Base-by-base conservation (phyloP, 2,888 invertebrate genomes). In the Metallyticus violacea region DNA sequence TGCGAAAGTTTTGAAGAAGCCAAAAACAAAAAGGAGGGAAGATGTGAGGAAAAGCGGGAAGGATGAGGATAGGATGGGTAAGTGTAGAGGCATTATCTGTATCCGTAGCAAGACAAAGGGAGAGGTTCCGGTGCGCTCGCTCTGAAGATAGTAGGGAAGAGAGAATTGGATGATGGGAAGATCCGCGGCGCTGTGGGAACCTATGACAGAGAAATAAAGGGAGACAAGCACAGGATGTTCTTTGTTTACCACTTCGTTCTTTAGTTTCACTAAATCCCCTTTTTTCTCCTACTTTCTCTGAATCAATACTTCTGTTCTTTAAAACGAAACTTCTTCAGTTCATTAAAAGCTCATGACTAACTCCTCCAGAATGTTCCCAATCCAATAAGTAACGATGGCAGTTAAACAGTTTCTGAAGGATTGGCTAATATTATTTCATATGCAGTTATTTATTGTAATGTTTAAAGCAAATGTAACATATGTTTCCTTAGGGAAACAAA, bases 91-190 rank as follows among this genome's bases (percentile, higher is more conserved):
- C 15, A 30, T 86, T 81, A 86, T 86, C 81, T 81, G 86, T 77
- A 86, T 85, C 85, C 28, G 79, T 78, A 77, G 86, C 77, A 86
- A 86, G 86, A 86, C 86, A 86, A 81, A 77, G 77, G 26, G 77
- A 22, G 81, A 82, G 78, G 82, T 79, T 78, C 40, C 40, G 40
- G 40, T 40, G 40, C 40, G 40, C 40, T 40, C 40, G 15, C 40
- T 62, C 40, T 62, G 40, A 62, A 15, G 40, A 15, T 15, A 62
- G 7, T 9, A 62, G 9, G 40, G 9, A 9, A 62, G 40, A 62
- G 40, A 62, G 40, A 62, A 62, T 62, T 62, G 40, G 40, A 62
- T 62, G 40, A 40, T 40, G 40, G 40, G 9, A 40, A 40, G 40
- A 62, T 62, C 40, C 40, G 40, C 40, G 40, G n/a, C n/a, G n/a